A percentile compares a stretch with the other conserved stretches of the same genome.
Evolutionary conservation across 1,140 invertebrate genomes (phyloP).

Genomic region (Ips nitidus): DNA sequence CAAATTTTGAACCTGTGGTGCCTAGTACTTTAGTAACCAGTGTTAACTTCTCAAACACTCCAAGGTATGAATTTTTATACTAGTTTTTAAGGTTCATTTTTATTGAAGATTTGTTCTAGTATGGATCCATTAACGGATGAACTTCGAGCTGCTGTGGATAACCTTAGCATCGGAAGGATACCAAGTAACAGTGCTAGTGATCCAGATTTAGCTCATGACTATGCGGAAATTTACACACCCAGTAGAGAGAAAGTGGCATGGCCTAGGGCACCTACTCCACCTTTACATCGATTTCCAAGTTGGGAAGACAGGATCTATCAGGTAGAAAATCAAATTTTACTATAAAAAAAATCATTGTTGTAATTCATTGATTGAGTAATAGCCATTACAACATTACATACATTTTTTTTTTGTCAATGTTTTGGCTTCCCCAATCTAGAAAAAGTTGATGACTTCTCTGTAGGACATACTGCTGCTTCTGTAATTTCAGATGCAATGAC

Average conservation of each 20-base stretch:
- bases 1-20: slow-evolving; percentile 49
- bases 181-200: slow-evolving; percentile 59
- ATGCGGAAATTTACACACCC: slow-evolving; percentile 92
- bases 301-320: slow-evolving; percentile 94
- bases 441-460: too few relatives aligned
- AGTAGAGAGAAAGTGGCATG: slow-evolving; percentile 71
- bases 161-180: slow-evolving; percentile 54
- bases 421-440: too few relatives aligned
- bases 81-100: background rate
- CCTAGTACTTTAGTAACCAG: slow-evolving; percentile 53
- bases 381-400: too few relatives aligned
- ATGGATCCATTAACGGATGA: slow-evolving; percentile 58
- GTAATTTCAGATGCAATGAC: too few relatives aligned
- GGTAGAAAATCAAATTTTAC: slow-evolving; percentile 52
- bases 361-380: too few relatives aligned
- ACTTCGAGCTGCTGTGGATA: slow-evolving; percentile 60
- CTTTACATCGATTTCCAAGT: slow-evolving; percentile 82
- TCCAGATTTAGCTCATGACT: slow-evolving; percentile 81
- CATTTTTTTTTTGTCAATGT: too few relatives aligned
- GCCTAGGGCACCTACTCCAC: slow-evolving; percentile 78
- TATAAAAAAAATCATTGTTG: background rate
- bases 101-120: slow-evolving; percentile 40
- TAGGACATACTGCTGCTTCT: too few relatives aligned
- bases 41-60: slow-evolving; percentile 47
- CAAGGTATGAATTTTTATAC: slow-evolving; percentile 20